Evolutionary conservation across 2,113 vertebrate genomes (phyloP).

Genomic region (Galbula dea): DNA sequence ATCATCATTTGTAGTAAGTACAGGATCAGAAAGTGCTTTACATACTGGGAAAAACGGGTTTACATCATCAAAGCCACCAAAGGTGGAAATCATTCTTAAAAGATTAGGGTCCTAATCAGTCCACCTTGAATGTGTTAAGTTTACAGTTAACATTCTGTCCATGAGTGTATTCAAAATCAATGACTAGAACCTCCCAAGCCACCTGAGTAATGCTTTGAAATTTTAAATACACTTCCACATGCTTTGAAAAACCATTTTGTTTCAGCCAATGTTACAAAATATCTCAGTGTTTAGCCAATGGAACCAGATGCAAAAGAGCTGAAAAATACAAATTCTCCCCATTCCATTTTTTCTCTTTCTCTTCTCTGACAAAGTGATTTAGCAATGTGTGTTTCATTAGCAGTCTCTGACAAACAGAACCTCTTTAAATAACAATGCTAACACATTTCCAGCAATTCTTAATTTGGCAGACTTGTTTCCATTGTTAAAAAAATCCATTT

Average conservation of each 20-base stretch:
- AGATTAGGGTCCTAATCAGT: background rate
- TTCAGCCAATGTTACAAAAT: background rate
- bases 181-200: background rate
- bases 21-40: background rate
- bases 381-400: background rate
- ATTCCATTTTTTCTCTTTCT: background rate
- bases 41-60: background rate
- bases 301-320: background rate
- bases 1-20: background rate
- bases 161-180: background rate
- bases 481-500: background rate
- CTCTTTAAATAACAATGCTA: slow-evolving; percentile 35
- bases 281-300: background rate
- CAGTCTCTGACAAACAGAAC: background rate
- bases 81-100: background rate
- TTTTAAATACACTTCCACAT: background rate
- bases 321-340: background rate
- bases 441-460: background rate
- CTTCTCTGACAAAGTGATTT: background rate
- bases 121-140: background rate
- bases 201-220: background rate
- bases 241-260: background rate
- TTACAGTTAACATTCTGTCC: background rate
- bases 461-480: background rate
- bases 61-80: background rate